Conservation (phyloP, 2,888 invertebrate species). For the Shargacucullia verbasci region DNA sequence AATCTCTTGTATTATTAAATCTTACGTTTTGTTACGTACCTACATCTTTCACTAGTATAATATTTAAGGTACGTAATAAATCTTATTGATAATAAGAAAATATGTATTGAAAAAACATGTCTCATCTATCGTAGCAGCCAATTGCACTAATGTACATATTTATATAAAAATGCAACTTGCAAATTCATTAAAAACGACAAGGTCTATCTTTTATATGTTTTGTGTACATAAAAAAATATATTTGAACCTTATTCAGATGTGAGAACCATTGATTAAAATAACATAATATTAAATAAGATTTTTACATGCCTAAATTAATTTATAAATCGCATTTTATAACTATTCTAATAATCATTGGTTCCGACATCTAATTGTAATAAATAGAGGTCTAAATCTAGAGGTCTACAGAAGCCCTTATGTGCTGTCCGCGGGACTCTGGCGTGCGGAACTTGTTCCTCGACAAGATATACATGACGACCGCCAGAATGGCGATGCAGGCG, state of each 20-base stretch:
- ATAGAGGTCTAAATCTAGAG: constrained; percentile 73
- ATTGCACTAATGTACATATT: constrained; percentile 42
- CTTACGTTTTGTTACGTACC: constrained; percentile 4
- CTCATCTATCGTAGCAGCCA: constrained; percentile 12
- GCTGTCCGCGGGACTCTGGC: constrained; percentile 77
- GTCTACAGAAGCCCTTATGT: constrained; percentile 89
- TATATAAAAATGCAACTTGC: constrained; percentile 45
- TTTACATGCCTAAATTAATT: constrained; percentile 39
- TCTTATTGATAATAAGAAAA: constrained; percentile 1
- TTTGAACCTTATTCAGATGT: constrained; percentile 5
- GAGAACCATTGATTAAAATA: constrained; percentile 34
- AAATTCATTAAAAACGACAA: constrained; percentile 26
- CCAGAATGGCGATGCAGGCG: constrained; percentile 90
- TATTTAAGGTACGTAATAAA: constrained; percentile 6
- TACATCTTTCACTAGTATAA: constrained; percentile 3
- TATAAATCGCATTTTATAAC: constrained; percentile 33
- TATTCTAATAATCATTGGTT: constrained; percentile 29
- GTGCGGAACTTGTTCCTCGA: constrained; percentile 89
- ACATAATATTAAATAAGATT: constrained; percentile 33
- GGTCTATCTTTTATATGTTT: constrained; percentile 7
- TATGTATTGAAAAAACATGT: constrained; percentile 20
- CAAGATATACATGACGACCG: constrained; percentile 91
- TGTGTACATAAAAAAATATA: constrained; percentile 19
- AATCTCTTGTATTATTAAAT: constrained; percentile 33
- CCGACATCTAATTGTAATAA: constrained; percentile 35